phyloP scores from a whole-genome alignment of 2,888 invertebrate species.

The Eledone cirrhosa region DNA sequence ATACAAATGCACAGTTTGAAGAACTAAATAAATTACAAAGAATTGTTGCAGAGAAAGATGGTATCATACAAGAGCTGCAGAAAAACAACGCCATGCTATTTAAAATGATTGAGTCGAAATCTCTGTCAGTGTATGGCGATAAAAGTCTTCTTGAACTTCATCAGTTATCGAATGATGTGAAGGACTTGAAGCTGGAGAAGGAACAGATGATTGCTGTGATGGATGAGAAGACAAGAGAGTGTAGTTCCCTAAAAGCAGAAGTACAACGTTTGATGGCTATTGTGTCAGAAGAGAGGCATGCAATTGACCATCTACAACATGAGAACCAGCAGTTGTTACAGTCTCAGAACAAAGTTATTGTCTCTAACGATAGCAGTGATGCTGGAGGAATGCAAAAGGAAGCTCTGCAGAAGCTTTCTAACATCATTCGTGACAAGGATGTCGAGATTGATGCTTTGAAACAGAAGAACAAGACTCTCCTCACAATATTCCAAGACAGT shows the following conservation, averaged over 20 bases:
- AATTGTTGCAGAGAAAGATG: slow-evolving; percentile 57
- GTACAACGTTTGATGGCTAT: slow-evolving; percentile 65
- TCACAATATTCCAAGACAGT: slow-evolving; percentile 62
- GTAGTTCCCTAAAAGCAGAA: slow-evolving; percentile 63
- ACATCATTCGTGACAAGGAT: slow-evolving; percentile 67
- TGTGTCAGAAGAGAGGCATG: slow-evolving; percentile 63
- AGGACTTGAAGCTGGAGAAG: slow-evolving; percentile 57
- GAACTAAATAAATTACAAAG: slow-evolving; percentile 50
- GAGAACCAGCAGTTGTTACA: slow-evolving; percentile 58
- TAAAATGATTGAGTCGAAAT: slow-evolving; percentile 58
- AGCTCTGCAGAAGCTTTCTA: slow-evolving; percentile 65
- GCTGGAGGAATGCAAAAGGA: slow-evolving; percentile 66
- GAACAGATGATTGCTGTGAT: slow-evolving; percentile 66
- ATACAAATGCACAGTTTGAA: slow-evolving; percentile 24
- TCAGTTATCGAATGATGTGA: slow-evolving; percentile 58
- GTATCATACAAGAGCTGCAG: slow-evolving; percentile 58
- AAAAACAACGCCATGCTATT: slow-evolving; percentile 58
- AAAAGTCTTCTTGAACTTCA: slow-evolving; percentile 52
- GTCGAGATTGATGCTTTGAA: slow-evolving; percentile 67
- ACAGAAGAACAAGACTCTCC: slow-evolving; percentile 64
- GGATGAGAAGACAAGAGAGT: slow-evolving; percentile 66
- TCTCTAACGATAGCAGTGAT: slow-evolving; percentile 57
- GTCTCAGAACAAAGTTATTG: slow-evolving; percentile 41
- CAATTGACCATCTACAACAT: slow-evolving; percentile 63
- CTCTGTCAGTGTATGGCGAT: slow-evolving; percentile 46